A percentile compares a stretch with the other conserved stretches of the same genome.
phyloP scores from a whole-genome alignment of 2,113 vertebrate species.

The Xiphias gladius region DNA sequence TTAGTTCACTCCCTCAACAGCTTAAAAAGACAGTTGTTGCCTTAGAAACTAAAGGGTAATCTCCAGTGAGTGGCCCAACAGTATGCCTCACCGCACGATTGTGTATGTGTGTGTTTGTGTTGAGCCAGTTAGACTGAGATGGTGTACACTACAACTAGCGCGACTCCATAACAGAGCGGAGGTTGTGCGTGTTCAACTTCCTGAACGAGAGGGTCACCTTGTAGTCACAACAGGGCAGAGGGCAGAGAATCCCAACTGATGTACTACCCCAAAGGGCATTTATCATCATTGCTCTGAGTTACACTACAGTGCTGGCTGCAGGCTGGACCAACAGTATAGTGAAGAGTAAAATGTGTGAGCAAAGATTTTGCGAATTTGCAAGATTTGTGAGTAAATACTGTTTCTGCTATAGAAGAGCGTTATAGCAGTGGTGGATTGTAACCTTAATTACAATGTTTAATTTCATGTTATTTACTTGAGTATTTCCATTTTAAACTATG shows the following conservation, averaged over 20 bases:
- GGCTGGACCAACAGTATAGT: background rate
- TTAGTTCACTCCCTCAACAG: conserved; percentile 15
- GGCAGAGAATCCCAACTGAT: conserved; percentile 38
- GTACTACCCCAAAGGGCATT: conserved; percentile 38
- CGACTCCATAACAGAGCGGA: conserved; percentile 35
- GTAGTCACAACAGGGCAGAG: conserved; percentile 48
- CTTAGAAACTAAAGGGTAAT: conserved; percentile 55
- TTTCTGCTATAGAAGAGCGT: no score
- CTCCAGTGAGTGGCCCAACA: conserved; percentile 6
- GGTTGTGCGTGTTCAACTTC: conserved; percentile 35
- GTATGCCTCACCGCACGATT: background rate
- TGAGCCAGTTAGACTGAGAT: conserved; percentile 42
- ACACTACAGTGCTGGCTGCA: background rate
- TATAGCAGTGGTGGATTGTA: no score
- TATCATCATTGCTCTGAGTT: conserved; percentile 30
- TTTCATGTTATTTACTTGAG: background rate
- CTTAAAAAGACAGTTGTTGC: conserved; percentile 34
- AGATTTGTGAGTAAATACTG: no score
- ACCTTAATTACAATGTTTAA: no score
- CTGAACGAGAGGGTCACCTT: conserved; percentile 69
- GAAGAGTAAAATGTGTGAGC: background rate
- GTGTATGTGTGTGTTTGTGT: conserved; percentile 19
- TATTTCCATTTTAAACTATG: background rate
- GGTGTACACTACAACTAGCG: conserved; percentile 18
- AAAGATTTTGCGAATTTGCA: no score